Percentiles rank a stretch among this genome's conserved stretches.
These are phyloP conservation scores for Threskiornis aethiopicus DNA, from an alignment of 2,797 vertebrate genomes.

Conservation along the genomic window DNA sequence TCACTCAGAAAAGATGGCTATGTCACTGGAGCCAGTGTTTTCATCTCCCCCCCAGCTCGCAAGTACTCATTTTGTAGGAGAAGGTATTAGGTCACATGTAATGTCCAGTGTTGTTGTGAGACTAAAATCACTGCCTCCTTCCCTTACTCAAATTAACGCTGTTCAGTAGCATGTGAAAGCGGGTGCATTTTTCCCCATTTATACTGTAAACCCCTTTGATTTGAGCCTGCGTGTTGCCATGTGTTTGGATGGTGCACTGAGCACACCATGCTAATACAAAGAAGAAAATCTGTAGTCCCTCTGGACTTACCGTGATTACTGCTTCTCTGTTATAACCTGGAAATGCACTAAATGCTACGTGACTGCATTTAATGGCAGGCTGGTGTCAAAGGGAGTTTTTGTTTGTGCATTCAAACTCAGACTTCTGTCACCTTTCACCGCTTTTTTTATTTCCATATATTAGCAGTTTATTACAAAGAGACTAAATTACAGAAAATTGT, in stretches of 20 bases:
- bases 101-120: neutral
- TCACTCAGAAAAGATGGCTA: neutral
- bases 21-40: neutral
- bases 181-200: neutral
- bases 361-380: neutral
- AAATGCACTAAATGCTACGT: neutral
- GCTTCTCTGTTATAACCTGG: neutral
- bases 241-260: neutral
- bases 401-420: neutral
- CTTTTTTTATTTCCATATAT: neutral
- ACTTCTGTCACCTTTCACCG: neutral
- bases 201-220: neutral
- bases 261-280: neutral
- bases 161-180: neutral
- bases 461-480: neutral
- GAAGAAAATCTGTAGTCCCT: neutral
- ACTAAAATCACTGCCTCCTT: neutral
- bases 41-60: neutral
- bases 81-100: neutral
- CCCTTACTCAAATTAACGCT: neutral
- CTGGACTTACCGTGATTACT: neutral
- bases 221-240: neutral
- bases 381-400: neutral
- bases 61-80: neutral
- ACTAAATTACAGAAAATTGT: slow-evolving; percentile 36